Base-by-base conservation (phyloP, 92 coral and sea anemone genomes). In the Hydrozoanthus gracilis region DNA sequence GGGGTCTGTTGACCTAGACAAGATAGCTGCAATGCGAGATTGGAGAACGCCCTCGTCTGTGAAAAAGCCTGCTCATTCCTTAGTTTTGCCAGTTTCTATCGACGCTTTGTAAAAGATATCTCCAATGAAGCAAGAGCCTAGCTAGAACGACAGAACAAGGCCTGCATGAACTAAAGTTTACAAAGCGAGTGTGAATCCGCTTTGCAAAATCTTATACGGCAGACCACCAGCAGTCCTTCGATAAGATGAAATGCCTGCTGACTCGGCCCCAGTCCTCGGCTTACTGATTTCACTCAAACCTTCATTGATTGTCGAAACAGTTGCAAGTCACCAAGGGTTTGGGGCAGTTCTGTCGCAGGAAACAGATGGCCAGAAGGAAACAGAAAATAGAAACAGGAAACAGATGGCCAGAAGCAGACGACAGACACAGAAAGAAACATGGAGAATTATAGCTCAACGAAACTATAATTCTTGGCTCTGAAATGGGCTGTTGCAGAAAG, bases 361-460 rank as follows among this genome's bases (percentile, higher is more conserved):
- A 27, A 27, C 39, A 27, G 39, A 27, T 27, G 0, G 39, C 39
- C 39, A 27, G 39, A 27, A 27, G 39, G n/a, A n/a, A n/a, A n/a
- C n/a, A n/a, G n/a, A n/a, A n/a, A n/a, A n/a, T n/a, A n/a, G n/a
- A n/a, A n/a, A n/a, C 89, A 89, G 1, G 39, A 27, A 27, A 27
- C 39, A 27, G 39, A 27, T 27, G 0, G 39, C 39, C 39, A 27
- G 39, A 27, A 27, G 39, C 54, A 66, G 92, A 58, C 79, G 90
- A n/a, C 71, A 90, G 67, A 70, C 90, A 73, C 82, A 89, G 92
- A 90, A 73, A 78, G 75, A 78, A 91, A 91, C 71, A 71, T 66
- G 71, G 20, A 75, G 50, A 93, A 90, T 73, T 90, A 88, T 79
- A 93, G 95, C 73, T 90, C 93, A 6, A 90, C 87, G 86, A 85